Conservation (phyloP, 2,113 vertebrate species). For the Cyprinus carpio region DNA sequence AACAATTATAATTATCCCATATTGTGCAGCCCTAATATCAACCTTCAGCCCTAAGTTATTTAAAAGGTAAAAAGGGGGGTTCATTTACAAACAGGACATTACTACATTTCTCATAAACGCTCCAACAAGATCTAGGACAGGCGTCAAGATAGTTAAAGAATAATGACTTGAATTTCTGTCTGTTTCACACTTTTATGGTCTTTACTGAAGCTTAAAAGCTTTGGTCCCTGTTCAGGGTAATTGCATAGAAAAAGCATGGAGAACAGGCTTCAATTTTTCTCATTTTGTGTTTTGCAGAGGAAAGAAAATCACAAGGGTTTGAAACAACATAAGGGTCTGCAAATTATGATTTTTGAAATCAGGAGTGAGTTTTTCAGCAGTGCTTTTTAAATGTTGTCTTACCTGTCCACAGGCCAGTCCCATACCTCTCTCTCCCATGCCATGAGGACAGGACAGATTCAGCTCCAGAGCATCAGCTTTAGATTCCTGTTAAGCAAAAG, state of each 20-base stretch:
- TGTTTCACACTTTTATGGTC: neutral
- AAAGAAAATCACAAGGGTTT: neutral
- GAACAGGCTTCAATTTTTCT: neutral
- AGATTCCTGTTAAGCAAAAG: constrained; percentile 71
- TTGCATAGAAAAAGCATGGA: neutral
- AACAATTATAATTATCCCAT: neutral
- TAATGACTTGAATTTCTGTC: neutral
- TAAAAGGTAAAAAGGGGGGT: neutral
- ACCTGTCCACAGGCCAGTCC: constrained; percentile 96
- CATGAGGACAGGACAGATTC: constrained; percentile 94
- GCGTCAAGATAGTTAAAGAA: neutral
- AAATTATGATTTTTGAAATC: neutral
- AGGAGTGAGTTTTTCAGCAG: neutral
- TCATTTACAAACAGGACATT: neutral
- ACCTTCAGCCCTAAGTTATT: neutral
- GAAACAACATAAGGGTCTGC: neutral
- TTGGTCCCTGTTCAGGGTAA: neutral
- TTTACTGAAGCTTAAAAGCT: neutral
- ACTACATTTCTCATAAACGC: neutral
- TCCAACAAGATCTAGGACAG: neutral
- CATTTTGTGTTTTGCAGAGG: neutral
- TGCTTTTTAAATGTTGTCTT: constrained; percentile 48
- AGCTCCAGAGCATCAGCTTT: constrained; percentile 94
- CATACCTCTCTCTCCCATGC: constrained; percentile 97
- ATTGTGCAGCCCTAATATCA: neutral